Evolutionary conservation across 2,888 invertebrate species (phyloP), one percentile per base, ranked within the genome.

Genomic region (Morpho deidamia): DNA sequence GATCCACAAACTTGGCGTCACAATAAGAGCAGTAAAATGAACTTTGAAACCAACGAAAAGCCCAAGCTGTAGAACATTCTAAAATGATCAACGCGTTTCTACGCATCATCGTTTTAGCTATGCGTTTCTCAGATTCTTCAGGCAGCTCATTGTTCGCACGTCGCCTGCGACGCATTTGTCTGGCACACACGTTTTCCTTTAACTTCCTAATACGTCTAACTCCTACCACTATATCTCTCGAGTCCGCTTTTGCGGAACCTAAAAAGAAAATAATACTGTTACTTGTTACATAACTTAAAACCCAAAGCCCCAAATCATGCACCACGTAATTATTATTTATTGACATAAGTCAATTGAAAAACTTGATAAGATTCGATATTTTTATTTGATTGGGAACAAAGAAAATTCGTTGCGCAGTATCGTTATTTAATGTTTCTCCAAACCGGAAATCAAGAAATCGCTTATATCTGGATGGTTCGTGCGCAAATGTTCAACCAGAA

Each of bases 81-180:
- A 89, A 69, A 62, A 89, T 65, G 0, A 67, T 77, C 61, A 83
- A 63, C 1, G 89, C 86, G 55, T 89, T 88, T 51, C 81, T 70
- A 14, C 84, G 71, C 88, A 88, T 86, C 84, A 86, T 86, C 0
- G 84, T 85, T 69, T 83, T 87, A 1, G 78, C 72, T 40, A 87
- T 81, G 52, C 89, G 70, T 63, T 78, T 82, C 55, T 83, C 83
- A 0, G 86, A 85, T 60, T 82, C 83, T 60, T 84, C 83, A 0
- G 89, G 78, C 44, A 83, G 69, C 59, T 83, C 73, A 69, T 88
- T 87, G 76, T 85, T 85, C 1, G 84, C 85, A 12, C 85, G 78
- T 8, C 86, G 76, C 7, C 89, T 78, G 53, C 89, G 74, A 56
- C 83, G 81, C 83, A 87, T 78, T 60, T 87, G 87, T 11, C 89